Percentiles rank a stretch among this genome's conserved stretches.
Evolutionary conservation across 2,888 invertebrate species (phyloP).

Genomic region (Plutella xylostella): DNA sequence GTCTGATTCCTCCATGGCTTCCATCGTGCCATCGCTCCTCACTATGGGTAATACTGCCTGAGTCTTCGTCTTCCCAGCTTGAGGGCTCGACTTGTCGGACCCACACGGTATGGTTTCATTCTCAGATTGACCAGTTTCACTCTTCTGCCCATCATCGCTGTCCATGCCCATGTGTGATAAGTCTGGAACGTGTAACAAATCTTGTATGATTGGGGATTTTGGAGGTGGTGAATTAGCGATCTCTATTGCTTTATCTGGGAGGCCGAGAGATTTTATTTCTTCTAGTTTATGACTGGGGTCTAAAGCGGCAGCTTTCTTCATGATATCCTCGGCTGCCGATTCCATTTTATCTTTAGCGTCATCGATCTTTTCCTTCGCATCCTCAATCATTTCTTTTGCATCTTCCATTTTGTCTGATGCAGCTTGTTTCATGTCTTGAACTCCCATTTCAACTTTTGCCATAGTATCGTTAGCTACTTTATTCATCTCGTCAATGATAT

Average conservation of each 20-base stretch:
- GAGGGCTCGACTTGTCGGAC: slow-evolving; percentile 62
- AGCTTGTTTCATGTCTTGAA: slow-evolving; percentile 13
- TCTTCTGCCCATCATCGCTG: slow-evolving; percentile 56
- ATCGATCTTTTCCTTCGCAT: slow-evolving; percentile 9
- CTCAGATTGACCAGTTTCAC: slow-evolving; percentile 56
- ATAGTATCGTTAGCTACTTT: too few species aligned
- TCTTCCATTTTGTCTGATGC: slow-evolving; percentile 14
- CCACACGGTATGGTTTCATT: slow-evolving; percentile 62
- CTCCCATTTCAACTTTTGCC: slow-evolving; percentile 19
- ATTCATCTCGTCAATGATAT: slow-evolving; percentile 31
- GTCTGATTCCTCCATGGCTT: slow-evolving; percentile 34
- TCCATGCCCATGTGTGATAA: slow-evolving; percentile 49
- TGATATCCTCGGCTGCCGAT: slow-evolving; percentile 37
- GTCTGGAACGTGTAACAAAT: slow-evolving; percentile 51
- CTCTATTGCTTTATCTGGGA: slow-evolving; percentile 45
- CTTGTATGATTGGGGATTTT: slow-evolving; percentile 52
- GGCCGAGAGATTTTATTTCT: slow-evolving; percentile 36
- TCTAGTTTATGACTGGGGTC: slow-evolving; percentile 38
- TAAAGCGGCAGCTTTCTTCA: slow-evolving; percentile 40
- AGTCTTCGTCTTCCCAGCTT: slow-evolving; percentile 51
- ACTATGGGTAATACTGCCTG: slow-evolving; percentile 64
- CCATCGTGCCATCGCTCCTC: slow-evolving; percentile 52
- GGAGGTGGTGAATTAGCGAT: slow-evolving; percentile 54
- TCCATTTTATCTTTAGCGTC: slow-evolving; percentile 11
- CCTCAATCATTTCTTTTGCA: slow-evolving; percentile 32